These are phyloP conservation scores for Hydropsyche betteni DNA, from an alignment of 2,888 invertebrate genomes.

Conservation along the genomic window DNA sequence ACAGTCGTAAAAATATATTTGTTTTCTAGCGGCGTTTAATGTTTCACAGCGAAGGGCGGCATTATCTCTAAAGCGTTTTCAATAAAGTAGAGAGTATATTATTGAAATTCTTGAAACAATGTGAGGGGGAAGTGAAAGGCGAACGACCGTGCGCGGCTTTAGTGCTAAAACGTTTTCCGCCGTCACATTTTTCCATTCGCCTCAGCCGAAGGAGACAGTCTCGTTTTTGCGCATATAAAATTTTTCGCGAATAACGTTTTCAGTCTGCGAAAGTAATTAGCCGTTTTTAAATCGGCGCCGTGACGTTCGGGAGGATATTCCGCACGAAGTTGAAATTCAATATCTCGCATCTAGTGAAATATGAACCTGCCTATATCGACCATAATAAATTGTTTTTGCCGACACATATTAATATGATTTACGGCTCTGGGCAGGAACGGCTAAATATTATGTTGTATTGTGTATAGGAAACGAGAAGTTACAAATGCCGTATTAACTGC, in stretches of 20 bases:
- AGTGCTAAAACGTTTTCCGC: conserved; percentile 27
- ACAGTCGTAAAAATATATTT: conserved; percentile 27
- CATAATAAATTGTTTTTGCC: conserved; percentile 37
- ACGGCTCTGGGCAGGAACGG: conserved; percentile 14
- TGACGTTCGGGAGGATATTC: neutral
- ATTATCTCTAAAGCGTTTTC: conserved; percentile 25
- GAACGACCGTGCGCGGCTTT: conserved; percentile 12
- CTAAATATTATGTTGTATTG: conserved; percentile 16
- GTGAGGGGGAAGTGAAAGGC: conserved; percentile 11
- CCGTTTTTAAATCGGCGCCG: no score
- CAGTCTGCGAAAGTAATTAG: no score
- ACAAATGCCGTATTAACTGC: conserved; percentile 7
- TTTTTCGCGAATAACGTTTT: no score
- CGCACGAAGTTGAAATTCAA: conserved; percentile 28
- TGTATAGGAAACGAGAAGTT: conserved; percentile 11
- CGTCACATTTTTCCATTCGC: neutral
- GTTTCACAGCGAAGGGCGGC: neutral
- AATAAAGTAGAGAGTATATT: conserved; percentile 31
- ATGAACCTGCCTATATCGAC: conserved; percentile 34
- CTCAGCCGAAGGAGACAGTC: no score
- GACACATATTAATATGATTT: conserved; percentile 39
- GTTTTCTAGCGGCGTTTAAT: conserved; percentile 29
- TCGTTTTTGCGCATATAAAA: no score
- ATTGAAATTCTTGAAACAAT: conserved; percentile 29
- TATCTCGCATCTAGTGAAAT: conserved; percentile 33